Evolutionary conservation across 2,113 vertebrate genomes (phyloP), one percentile per base, ranked within the genome.

Genomic region (Synchiropus splendidus): DNA sequence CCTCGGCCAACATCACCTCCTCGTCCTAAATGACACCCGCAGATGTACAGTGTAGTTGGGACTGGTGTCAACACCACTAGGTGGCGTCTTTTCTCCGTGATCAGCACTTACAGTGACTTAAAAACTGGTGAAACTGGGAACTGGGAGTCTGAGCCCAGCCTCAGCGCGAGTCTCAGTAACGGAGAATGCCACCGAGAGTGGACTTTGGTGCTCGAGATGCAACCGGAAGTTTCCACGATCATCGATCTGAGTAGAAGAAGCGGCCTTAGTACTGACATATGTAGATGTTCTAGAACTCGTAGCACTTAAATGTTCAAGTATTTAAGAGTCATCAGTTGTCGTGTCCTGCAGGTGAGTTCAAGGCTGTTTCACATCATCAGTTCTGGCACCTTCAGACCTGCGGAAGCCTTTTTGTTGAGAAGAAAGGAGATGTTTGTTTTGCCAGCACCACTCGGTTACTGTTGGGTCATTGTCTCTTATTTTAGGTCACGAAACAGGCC

Each of bases 1-100:
- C 94, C 42, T 91, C 90, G 0, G 92, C 89, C 36, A 92, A 92
- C 18, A 61, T 91, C 75, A 87, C 88, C 46, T 91, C 92, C 5
- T 92, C 92, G 2, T 94, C 91, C 49, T 97, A 92, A 78, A 70
- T 6, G 42, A n/a, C 17, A 16, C n/a, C 13, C 36, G 14, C 5
- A 15, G 16, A 39, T 12, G 18, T n/a, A 13, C 10, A 30, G 18
- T 42, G 44, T 39, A 1, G 15, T 18, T 21, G 49, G n/a, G 12
- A n/a, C 44, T 51, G 12, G 18, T 41, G 32, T 54, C 58, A 61
- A 37, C 18, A 45, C 45, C 32, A 37, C 36, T 38, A 50, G 13
- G 39, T 18, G 31, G 44, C 15, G 5, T 39, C 51, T 31, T 4
- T 0, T 18, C 39, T 4, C 16, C 31, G 42, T 12, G 41, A 50